phyloP scores from a whole-genome alignment of 2,797 vertebrate species.

The Salmo trutta region DNA sequence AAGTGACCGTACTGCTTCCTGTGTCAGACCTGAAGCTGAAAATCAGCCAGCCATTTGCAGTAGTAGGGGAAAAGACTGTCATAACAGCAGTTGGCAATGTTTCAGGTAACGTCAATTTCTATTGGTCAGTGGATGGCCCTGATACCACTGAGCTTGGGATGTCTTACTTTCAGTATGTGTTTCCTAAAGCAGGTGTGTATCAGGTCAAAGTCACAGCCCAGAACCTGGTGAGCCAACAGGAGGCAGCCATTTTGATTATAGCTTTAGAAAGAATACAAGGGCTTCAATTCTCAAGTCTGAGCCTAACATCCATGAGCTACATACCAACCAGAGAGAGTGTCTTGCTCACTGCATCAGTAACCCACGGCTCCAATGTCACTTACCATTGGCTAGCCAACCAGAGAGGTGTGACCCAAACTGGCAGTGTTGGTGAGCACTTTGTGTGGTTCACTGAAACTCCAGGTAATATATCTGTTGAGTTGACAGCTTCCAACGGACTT shows the following conservation, averaged over 20 bases:
- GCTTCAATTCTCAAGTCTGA: conserved; percentile 60
- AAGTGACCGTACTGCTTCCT: conserved; percentile 62
- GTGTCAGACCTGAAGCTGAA: conserved; percentile 65
- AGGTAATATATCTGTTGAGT: conserved; percentile 60
- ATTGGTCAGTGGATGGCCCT: conserved; percentile 69
- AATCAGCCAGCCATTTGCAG: conserved; percentile 49
- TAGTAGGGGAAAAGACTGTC: conserved; percentile 59
- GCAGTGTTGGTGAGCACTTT: conserved; percentile 51
- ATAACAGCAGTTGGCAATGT: conserved; percentile 63
- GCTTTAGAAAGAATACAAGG: conserved; percentile 73
- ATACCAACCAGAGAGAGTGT: conserved; percentile 62
- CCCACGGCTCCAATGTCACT: conserved; percentile 71
- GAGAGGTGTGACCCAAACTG: conserved; percentile 29
- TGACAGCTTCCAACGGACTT: conserved; percentile 73
- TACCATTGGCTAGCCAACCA: conserved; percentile 69
- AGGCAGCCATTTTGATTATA: conserved; percentile 60
- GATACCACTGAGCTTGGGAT: conserved; percentile 46
- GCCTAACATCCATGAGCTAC: conserved; percentile 58
- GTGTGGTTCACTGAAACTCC: conserved; percentile 52
- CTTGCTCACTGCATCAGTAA: conserved; percentile 57
- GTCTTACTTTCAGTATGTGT: conserved; percentile 62
- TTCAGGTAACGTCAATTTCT: conserved; percentile 60
- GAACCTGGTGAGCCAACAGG: conserved; percentile 64
- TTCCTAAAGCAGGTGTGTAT: conserved; percentile 67
- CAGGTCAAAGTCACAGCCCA: conserved; percentile 62